Evolutionary conservation across 2,888 invertebrate species (phyloP), one percentile per base, ranked within the genome.

Genomic region (Cosmia trapezina): DNA sequence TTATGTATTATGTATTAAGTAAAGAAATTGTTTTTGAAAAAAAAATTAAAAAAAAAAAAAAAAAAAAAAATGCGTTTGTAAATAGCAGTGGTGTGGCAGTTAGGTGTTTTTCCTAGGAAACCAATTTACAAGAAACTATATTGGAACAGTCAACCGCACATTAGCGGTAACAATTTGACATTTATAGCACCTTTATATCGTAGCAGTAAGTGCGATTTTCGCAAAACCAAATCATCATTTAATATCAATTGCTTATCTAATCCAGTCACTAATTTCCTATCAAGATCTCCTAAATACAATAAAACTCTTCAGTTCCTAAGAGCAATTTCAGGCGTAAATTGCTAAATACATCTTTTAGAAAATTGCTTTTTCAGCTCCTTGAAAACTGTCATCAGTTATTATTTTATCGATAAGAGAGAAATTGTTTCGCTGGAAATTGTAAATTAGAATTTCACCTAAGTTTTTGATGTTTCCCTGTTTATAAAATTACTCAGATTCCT

Each of bases 311-410:
- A 47, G 14, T 68, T 14, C 11, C n/a, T 57, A n/a, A 77, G 43
- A 80, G 54, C 14, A 66, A 78, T 83, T 83, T 67, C n/a, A 67
- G 33, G 53, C 43, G 60, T 45, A 80, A 73, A 78, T 83, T 60
- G 63, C 51, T 69, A 53, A 78, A 78, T 78, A 67, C 73, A 53
- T 73, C 60, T 70, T 78, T 22, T 11, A 28, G 66, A 64, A 80
- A 83, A 80, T 80, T 70, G 69, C 68, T 66, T 82, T 72, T 66
- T 11, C 51, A 28, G 65, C 37, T 51, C 22, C 60, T 53, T 64
- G 66, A 61, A 66, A 67, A 67, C 83, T 83, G 83, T 68, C 57
- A 66, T 54, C 63, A 45, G 63, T 67, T 83, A 79, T 67, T 67
- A 80, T 67, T 78, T 70, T 73, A 67, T 60, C 66, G 66, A 83